These are phyloP conservation scores for Amphiura filiformis DNA, from an alignment of 35 echinoderm and acorn worm genomes.

Conservation along the genomic window DNA sequence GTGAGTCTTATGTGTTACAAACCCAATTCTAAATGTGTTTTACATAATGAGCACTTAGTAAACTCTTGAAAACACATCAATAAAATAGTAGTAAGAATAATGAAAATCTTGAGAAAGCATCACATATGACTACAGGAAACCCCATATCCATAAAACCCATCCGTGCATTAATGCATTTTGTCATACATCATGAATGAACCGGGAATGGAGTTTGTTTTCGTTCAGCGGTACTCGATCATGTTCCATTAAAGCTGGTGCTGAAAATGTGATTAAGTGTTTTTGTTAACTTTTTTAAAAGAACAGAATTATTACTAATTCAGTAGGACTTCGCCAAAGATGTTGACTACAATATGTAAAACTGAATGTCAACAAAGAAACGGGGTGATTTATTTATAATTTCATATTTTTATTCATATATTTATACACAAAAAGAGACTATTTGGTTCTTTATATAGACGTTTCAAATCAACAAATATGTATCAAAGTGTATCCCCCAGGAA, in stretches of 20 bases:
- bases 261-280: background rate
- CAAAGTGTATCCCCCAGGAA: too few relatives aligned
- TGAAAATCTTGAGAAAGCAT: background rate
- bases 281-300: background rate
- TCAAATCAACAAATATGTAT: too few relatives aligned
- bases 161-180: background rate
- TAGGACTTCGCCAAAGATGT: background rate
- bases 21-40: too few relatives aligned
- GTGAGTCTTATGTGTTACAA: too few relatives aligned
- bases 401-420: too few relatives aligned
- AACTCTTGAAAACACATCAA: background rate
- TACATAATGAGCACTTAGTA: too few relatives aligned
- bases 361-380: too few relatives aligned
- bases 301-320: background rate
- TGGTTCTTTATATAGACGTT: too few relatives aligned
- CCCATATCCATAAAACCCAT: background rate
- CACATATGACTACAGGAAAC: background rate
- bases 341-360: too few relatives aligned
- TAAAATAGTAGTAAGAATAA: background rate
- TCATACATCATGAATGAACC: background rate
- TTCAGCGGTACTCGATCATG: background rate
- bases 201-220: background rate
- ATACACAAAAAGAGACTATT: too few relatives aligned
- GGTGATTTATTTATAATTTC: too few relatives aligned
- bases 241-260: background rate